These are phyloP conservation scores for Isotomurus palustris DNA, from an alignment of 2,888 invertebrate genomes.

Conservation along the genomic window DNA sequence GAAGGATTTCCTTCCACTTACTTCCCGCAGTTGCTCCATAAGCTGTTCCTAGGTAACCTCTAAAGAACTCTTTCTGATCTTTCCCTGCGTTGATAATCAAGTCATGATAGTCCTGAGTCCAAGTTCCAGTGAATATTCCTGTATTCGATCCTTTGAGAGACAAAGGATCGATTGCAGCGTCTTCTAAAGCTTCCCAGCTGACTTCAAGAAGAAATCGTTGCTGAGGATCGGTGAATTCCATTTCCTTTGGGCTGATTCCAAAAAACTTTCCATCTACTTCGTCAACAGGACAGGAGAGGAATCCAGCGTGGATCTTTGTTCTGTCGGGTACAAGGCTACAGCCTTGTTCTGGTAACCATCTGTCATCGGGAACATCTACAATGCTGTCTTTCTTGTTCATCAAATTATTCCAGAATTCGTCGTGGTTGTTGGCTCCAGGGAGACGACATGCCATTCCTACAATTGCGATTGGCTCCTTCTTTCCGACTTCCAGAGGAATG, in stretches of 20 bases:
- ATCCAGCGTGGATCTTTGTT: slow-evolving; percentile 25
- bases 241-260: slow-evolving; percentile 19
- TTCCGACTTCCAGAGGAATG: too few species aligned
- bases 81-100: slow-evolving; percentile 4
- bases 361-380: slow-evolving; percentile 18
- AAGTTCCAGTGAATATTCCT: slow-evolving; percentile 21
- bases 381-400: slow-evolving; percentile 28
- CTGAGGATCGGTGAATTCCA: slow-evolving; percentile 29
- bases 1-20: background rate
- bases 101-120: slow-evolving; percentile 20
- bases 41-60: slow-evolving; percentile 15
- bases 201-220: slow-evolving; percentile 29
- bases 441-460: slow-evolving; percentile 32
- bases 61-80: slow-evolving; percentile 4
- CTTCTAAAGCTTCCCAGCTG: slow-evolving; percentile 32
- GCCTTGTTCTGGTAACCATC: slow-evolving; percentile 23
- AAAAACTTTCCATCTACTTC: slow-evolving; percentile 39
- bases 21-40: slow-evolving; percentile 7
- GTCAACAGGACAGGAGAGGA: slow-evolving; percentile 35
- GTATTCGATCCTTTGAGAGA: slow-evolving; percentile 20
- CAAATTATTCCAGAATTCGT: slow-evolving; percentile 34
- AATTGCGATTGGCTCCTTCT: slow-evolving; percentile 31
- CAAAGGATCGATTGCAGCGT: slow-evolving; percentile 20
- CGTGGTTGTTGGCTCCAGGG: slow-evolving; percentile 26
- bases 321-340: background rate